Evolutionary conservation across 2,888 invertebrate species (phyloP), one percentile per base, ranked within the genome.

Genomic region (Amphipyra tragopoginis): DNA sequence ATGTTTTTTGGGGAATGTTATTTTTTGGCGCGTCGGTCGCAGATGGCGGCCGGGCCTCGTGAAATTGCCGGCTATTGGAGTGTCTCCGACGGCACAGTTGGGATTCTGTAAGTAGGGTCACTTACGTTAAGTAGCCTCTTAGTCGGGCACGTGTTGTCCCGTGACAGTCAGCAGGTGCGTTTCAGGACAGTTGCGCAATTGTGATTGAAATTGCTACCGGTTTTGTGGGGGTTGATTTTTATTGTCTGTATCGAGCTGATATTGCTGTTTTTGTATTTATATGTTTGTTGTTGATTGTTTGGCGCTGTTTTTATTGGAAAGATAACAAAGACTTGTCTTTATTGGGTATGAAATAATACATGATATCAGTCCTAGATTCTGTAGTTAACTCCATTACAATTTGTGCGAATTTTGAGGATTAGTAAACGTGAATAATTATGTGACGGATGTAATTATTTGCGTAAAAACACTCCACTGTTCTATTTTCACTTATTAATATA

Each of bases 121-220:
- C 93, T 94, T 92, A 91, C 87, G 91, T 90, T 94, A 94, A 94
- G 93, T 93, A 91, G 91, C 85, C 91, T 91, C 90, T 94, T 93
- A 92, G 89, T 79, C 71, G 84, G 84, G 93, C 90, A 92, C 93
- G 93, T 93, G 93, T 87, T 77, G 80, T 74, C 79, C 79, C 83
- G 21, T 21, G 84, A 83, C 83, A 87, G 89, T 89, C 87, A 87
- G 87, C 93, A 94, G 93, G 93, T 94, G 93, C 86, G 90, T 81
- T 79, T 80, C 83, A 75, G 82, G 68, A 76, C 69, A 75, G 82
- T 76, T 74, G 77, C 77, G 78, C 79, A 77, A 91, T 90, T 91
- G 90, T 92, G 93, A 93, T 93, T 91, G 92, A 86, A 90, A 93
- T 89, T 90, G 91, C 85, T 84, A 82, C 76, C 79, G 72, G 77